Evolutionary conservation across 92 coral and sea anemone genomes (phyloP).

Genomic region (Phymanthus crucifer): DNA sequence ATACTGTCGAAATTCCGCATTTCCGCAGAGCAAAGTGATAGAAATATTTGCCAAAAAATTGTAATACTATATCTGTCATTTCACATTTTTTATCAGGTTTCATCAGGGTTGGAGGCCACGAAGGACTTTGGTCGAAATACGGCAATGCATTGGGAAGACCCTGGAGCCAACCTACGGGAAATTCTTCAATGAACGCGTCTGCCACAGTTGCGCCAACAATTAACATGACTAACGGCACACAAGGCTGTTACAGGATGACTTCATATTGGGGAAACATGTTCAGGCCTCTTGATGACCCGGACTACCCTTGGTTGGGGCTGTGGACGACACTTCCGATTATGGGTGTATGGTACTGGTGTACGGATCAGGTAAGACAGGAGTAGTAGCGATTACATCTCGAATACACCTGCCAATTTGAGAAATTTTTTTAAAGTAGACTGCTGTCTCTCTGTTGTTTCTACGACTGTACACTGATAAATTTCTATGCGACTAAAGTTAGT

Average conservation of each 20-base stretch:
- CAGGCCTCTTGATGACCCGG: slow-evolving; percentile 93
- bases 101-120: slow-evolving; percentile 60
- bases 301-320: slow-evolving; percentile 96
- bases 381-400: too few relatives aligned
- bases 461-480: too few relatives aligned
- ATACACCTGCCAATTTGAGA: too few relatives aligned
- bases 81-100: slow-evolving; percentile 39
- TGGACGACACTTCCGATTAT: slow-evolving; percentile 90
- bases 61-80: not conserved
- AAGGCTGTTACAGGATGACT: slow-evolving; percentile 67
- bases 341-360: slow-evolving; percentile 98
- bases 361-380: slow-evolving; percentile 81
- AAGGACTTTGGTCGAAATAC: slow-evolving; percentile 61
- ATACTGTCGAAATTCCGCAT: too few relatives aligned
- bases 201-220: slow-evolving; percentile 12
- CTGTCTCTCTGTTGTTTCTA: too few relatives aligned
- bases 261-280: slow-evolving; percentile 94
- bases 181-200: not conserved
- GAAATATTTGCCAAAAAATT: too few relatives aligned
- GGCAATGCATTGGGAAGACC: slow-evolving; percentile 38
- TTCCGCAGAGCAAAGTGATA: too few relatives aligned
- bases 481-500: too few relatives aligned
- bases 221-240: not conserved
- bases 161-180: not conserved
- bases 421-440: too few relatives aligned